A percentile compares a stretch with the other conserved stretches of the same genome.
Conservation (phyloP, 2,888 invertebrate genomes). For the Ctena decussata region DNA sequence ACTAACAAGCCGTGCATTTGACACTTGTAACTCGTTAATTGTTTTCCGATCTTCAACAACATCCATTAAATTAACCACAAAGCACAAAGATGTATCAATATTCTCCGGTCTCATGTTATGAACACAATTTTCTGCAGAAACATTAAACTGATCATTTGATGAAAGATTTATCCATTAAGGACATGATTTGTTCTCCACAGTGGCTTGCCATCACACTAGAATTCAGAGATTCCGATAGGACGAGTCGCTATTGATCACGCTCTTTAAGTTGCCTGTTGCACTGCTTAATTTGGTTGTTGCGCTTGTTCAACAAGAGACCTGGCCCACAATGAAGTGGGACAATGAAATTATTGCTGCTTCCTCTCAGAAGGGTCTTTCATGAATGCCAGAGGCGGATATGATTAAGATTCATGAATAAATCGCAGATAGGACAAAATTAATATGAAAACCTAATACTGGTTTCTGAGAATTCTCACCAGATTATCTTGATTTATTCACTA, state of each 20-base stretch:
- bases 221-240: background rate
- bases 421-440: background rate
- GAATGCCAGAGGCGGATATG: conserved; percentile 37
- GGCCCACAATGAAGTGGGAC: background rate
- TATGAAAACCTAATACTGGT: background rate
- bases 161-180: conserved; percentile 56
- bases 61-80: background rate
- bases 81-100: background rate
- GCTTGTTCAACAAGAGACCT: background rate
- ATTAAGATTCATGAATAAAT: conserved; percentile 46
- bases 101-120: conserved; percentile 5
- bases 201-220: conserved; percentile 27
- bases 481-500: no score
- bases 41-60: background rate
- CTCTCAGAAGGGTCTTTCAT: conserved; percentile 18
- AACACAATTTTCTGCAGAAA: conserved; percentile 1
- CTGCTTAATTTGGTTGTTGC: background rate
- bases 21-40: background rate
- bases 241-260: background rate
- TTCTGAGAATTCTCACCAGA: no score
- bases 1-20: background rate
- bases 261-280: background rate
- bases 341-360: conserved; percentile 56
- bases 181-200: conserved; percentile 59
- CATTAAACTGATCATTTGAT: conserved; percentile 32